A percentile compares a stretch with the other conserved stretches of the same genome.
These are phyloP conservation scores for Clepsis dumicolana DNA, from an alignment of 2,888 invertebrate species.

Conservation along the genomic window DNA sequence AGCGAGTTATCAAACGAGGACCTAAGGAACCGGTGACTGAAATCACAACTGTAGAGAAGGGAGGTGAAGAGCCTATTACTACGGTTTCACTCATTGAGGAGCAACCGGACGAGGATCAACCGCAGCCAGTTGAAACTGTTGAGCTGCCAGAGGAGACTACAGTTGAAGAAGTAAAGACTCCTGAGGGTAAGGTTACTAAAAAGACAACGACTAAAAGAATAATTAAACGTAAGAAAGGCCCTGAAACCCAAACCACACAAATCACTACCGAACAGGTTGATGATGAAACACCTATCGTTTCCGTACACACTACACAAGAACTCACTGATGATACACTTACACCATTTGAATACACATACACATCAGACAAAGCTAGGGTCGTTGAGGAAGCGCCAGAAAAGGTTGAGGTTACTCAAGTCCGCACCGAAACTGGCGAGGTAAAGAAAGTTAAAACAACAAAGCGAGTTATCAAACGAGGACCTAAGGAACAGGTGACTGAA, in stretches of 20 bases:
- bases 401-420: conserved; percentile 56
- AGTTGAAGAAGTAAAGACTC: conserved; percentile 43
- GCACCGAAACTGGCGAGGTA: conserved; percentile 67
- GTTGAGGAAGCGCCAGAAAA: conserved; percentile 45
- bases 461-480: conserved; percentile 55
- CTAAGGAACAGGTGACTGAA: conserved; percentile 64
- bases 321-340: conserved; percentile 50
- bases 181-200: conserved; percentile 37
- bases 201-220: conserved; percentile 53
- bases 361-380: conserved; percentile 55
- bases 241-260: conserved; percentile 56
- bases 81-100: not conserved
- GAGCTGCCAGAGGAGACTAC: conserved; percentile 51
- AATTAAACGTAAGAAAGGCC: conserved; percentile 71
- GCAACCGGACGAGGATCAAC: not conserved
- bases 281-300: conserved; percentile 59
- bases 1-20: conserved; percentile 55
- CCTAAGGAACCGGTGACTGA: conserved; percentile 48
- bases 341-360: conserved; percentile 4
- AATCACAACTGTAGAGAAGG: conserved; percentile 48
- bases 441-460: conserved; percentile 51
- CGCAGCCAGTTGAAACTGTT: conserved; percentile 14
- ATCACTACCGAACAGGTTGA: conserved; percentile 48
- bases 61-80: conserved; percentile 52
- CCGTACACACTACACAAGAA: conserved; percentile 59